These are phyloP conservation scores for Xenopus laevis DNA, from an alignment of 2,113 vertebrate genomes.

Conservation along the genomic window DNA sequence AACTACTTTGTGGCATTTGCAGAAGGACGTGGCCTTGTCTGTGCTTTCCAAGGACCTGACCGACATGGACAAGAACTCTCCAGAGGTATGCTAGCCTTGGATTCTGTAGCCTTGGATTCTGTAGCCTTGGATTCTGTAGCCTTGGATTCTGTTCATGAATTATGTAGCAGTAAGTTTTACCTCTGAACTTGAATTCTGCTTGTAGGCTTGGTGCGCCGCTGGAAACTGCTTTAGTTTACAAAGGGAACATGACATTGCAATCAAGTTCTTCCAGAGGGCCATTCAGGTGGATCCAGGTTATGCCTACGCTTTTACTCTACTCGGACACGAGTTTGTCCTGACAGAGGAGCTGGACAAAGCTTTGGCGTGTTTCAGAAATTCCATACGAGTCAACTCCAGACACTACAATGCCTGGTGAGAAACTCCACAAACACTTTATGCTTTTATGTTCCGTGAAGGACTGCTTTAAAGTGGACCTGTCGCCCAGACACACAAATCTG, in stretches of 20 bases:
- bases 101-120: neutral
- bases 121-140: neutral
- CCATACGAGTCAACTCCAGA: constrained; percentile 89
- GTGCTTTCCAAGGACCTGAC: constrained; percentile 96
- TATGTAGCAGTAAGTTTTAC: no score
- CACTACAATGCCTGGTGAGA: constrained; percentile 94
- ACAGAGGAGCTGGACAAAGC: constrained; percentile 96
- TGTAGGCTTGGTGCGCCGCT: constrained; percentile 93
- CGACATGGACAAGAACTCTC: constrained; percentile 97
- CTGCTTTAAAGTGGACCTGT: no score
- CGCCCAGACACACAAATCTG: no score
- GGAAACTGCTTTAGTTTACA: constrained; percentile 98
- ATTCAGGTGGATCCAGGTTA: constrained; percentile 97
- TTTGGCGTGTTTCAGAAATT: constrained; percentile 90
- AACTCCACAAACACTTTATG: no score
- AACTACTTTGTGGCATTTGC: constrained; percentile 94
- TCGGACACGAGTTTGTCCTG: constrained; percentile 93
- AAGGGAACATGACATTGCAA: constrained; percentile 94
- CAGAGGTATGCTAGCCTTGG: constrained; percentile 72
- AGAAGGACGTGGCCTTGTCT: constrained; percentile 93
- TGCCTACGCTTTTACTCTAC: constrained; percentile 91
- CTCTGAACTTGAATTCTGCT: neutral
- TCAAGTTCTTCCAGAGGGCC: constrained; percentile 98
- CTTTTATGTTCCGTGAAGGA: no score
- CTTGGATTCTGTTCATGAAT: neutral